Conservation (phyloP, 2,797 vertebrate genomes). For the Amniataba percoides region DNA sequence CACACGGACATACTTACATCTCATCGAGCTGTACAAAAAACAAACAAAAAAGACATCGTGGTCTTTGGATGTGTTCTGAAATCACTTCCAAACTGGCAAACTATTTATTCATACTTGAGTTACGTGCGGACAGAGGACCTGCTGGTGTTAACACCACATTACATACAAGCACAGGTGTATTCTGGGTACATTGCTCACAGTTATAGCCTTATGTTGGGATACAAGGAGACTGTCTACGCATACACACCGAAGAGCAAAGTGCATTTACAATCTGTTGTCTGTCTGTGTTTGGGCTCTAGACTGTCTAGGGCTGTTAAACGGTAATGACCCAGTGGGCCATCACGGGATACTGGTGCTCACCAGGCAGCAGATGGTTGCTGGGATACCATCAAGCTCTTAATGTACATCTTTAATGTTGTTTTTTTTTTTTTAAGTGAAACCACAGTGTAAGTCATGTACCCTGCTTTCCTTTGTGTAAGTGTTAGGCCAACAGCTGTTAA, state of each 20-base stretch:
- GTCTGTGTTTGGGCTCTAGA: slow-evolving; percentile 47
- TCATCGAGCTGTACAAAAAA: slow-evolving; percentile 4
- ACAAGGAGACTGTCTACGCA: slow-evolving; percentile 40
- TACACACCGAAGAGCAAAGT: slow-evolving; percentile 60
- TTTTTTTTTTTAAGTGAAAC: slow-evolving; percentile 25
- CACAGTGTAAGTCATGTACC: slow-evolving; percentile 5
- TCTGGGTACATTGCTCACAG: slow-evolving; percentile 37
- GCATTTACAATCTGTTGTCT: slow-evolving; percentile 69
- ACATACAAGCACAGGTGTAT: slow-evolving; percentile 42
- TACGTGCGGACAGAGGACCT: not conserved
- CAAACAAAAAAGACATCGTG: not conserved
- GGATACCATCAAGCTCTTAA: slow-evolving; percentile 53
- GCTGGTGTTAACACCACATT: slow-evolving; percentile 14
- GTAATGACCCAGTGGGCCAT: slow-evolving; percentile 53
- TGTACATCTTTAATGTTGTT: slow-evolving; percentile 45
- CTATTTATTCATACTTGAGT: slow-evolving; percentile 54
- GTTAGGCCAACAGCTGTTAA: slow-evolving; percentile 20
- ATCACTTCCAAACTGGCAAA: slow-evolving; percentile 43
- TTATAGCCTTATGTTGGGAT: slow-evolving; percentile 55
- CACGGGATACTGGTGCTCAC: slow-evolving; percentile 44
- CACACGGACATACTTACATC: slow-evolving; percentile 6
- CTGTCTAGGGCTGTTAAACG: slow-evolving; percentile 40
- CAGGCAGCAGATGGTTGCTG: slow-evolving; percentile 71
- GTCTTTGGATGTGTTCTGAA: slow-evolving; percentile 41
- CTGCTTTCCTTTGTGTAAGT: not conserved